These are phyloP conservation scores for Heliothis subflexa DNA, from an alignment of 1,140 invertebrate species.

Conservation along the genomic window DNA sequence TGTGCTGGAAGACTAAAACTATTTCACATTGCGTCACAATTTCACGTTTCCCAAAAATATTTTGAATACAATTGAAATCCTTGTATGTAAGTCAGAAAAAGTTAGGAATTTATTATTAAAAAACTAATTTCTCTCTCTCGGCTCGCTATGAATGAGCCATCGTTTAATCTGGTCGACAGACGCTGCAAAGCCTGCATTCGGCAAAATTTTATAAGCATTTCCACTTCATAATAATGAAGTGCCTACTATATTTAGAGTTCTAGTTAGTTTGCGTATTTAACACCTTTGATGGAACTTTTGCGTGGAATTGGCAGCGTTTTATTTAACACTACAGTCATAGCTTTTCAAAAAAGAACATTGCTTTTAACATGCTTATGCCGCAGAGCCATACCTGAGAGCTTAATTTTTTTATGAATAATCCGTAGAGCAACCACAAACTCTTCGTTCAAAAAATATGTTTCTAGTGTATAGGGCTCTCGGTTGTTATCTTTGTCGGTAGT, in stretches of 20 bases:
- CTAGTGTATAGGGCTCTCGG: background rate
- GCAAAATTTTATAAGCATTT: constrained; percentile 42
- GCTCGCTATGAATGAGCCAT: constrained; percentile 42
- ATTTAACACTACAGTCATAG: no score
- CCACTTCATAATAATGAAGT: constrained; percentile 47
- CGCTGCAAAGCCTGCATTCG: constrained; percentile 34
- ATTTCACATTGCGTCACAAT: background rate
- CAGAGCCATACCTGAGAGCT: no score
- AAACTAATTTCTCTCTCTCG: constrained; percentile 47
- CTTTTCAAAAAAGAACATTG: background rate
- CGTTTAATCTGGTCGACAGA: constrained; percentile 36
- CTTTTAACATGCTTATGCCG: background rate
- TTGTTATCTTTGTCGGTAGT: constrained; percentile 49
- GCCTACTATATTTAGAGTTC: constrained; percentile 27
- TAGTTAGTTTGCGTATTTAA: constrained; percentile 4
- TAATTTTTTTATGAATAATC: no score
- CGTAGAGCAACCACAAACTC: no score
- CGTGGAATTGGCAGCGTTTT: background rate
- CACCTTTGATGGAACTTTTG: constrained; percentile 12
- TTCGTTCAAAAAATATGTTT: background rate
- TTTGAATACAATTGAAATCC: background rate
- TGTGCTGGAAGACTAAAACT: background rate
- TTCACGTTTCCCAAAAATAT: constrained; percentile 3
- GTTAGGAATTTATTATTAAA: constrained; percentile 43
- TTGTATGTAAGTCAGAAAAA: constrained; percentile 12